Evolutionary conservation across 1,140 invertebrate genomes (phyloP), one percentile per base, ranked within the genome.

Genomic region (Tetramorium alpestre): DNA sequence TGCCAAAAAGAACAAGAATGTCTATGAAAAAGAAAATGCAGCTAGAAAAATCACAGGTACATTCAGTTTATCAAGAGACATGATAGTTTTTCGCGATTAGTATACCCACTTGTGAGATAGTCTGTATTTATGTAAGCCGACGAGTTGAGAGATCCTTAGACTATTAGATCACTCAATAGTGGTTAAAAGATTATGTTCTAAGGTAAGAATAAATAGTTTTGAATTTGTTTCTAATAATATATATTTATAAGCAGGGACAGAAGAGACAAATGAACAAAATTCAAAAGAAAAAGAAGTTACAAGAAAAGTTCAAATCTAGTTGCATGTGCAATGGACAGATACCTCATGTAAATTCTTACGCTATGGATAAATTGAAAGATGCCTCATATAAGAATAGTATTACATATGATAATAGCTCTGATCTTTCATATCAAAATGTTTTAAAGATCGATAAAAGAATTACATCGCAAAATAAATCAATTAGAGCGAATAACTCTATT

Each of bases 161-260:
- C 33, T 33, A 33, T 33, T 33, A 0, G 33, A 33, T 33, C 33
- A 33, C 0, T 33, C 3, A 33, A 33, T 33, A 33, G 3, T 33
- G 33, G 33, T 33, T 33, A 3, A 33, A 33, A 0, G 33, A 33
- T 33, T 33, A 33, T 33, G 33, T 33, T 33, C 33, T 33, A 33
- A 33, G 33, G 33, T 22, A 22, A 16, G n/a, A 28, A n/a, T 22
- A 28, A 18, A 54, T 2, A 38, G 51, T 77, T 33, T 33, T 49
- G 3, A 22, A 28, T 62, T 41, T 49, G 16, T 54, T 64, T 28
- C n/a, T 81, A 77, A 87, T 78, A 28, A 44, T 28, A 56, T 47
- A 6, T 72, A 33, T 41, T 58, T 22, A 73, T 33, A 16, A 75
- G n/a, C 10, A 90, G 73, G 16, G 41, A 7, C 38, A 25, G 7